Base-by-base conservation (phyloP, 2,797 vertebrate genomes). In the Acanthopagrus latus region DNA sequence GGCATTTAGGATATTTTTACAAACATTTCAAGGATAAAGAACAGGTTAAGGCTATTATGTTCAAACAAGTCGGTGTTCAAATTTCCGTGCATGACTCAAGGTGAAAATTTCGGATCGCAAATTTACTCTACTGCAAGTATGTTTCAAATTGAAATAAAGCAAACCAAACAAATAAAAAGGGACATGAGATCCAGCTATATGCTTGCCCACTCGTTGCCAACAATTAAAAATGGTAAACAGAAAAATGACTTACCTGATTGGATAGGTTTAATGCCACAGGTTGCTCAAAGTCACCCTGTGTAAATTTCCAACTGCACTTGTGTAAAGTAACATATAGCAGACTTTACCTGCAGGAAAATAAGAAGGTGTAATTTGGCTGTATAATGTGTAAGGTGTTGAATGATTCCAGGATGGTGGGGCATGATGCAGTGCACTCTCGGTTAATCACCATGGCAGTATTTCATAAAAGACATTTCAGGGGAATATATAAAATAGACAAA, bases 401-500 rank as follows among this genome's bases (percentile, higher is more conserved):
- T 88, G 88, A 91, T 74, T 83, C 67, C 63, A 74, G 73, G 76
- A 80, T 65, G 58, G 79, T 60, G 81, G 41, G 44, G 69, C 60
- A 81, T 73, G 76, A 89, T 82, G 68, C 73, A 66, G 77, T 76
- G 74, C 46, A 76, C 80, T 88, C 72, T 69, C 51, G 76, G 67
- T 88, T 89, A 91, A 91, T 91, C 80, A 74, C 63, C 51, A 13
- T 64, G 47, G 75, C 70, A 66, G 72, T 87, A 89, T 90, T 90
- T 90, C 81, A 86, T 77, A 20, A 65, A 66, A 63, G 80, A 78
- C 68, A 64, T 64, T 85, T 91, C 84, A 82, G 70, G 85, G 90
- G 80, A 72, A 91, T 90, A 89, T 91, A 89, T 89, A 79, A 91
- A 92, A 87, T 78, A 72, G 65, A 89, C 82, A 76, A 88, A 88